phyloP scores from a whole-genome alignment of 2,113 vertebrate species.

The Amphiprion ocellaris region DNA sequence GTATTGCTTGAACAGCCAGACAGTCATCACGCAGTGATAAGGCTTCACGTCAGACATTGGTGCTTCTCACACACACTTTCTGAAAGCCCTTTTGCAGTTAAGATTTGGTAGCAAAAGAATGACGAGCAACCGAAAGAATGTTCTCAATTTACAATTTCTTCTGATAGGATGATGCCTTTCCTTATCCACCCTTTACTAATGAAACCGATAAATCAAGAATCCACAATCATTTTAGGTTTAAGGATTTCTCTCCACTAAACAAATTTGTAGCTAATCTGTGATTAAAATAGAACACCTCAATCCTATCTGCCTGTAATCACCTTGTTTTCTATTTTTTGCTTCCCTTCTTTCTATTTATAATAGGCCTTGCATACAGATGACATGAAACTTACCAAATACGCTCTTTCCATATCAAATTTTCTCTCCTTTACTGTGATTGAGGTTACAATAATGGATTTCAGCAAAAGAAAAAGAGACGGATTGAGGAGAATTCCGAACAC shows the following conservation, averaged over 20 bases:
- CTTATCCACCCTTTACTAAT: constrained; percentile 13
- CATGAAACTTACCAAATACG: not conserved
- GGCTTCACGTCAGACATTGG: constrained; percentile 49
- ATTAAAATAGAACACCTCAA: constrained; percentile 50
- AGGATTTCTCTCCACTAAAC: constrained; percentile 33
- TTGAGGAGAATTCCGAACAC: constrained; percentile 43
- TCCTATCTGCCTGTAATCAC: constrained; percentile 26
- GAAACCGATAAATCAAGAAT: constrained; percentile 1
- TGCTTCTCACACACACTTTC: constrained; percentile 36
- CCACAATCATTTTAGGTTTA: constrained; percentile 36
- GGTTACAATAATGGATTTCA: not conserved
- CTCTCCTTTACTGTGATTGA: not conserved
- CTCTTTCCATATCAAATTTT: constrained; percentile 41
- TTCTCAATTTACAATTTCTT: constrained; percentile 33
- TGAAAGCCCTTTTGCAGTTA: constrained; percentile 33
- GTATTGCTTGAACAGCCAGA: constrained; percentile 62
- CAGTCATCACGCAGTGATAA: constrained; percentile 66
- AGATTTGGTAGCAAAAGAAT: constrained; percentile 13
- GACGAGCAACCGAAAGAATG: not conserved
- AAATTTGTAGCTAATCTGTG: constrained; percentile 46
- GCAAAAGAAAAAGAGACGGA: constrained; percentile 15
- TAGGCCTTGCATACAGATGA: not conserved
- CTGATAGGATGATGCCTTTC: not conserved
- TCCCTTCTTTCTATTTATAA: not conserved
- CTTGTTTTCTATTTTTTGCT: not conserved